These are phyloP conservation scores for Xanthia togata DNA, from an alignment of 2,888 invertebrate genomes.

Conservation along the genomic window DNA sequence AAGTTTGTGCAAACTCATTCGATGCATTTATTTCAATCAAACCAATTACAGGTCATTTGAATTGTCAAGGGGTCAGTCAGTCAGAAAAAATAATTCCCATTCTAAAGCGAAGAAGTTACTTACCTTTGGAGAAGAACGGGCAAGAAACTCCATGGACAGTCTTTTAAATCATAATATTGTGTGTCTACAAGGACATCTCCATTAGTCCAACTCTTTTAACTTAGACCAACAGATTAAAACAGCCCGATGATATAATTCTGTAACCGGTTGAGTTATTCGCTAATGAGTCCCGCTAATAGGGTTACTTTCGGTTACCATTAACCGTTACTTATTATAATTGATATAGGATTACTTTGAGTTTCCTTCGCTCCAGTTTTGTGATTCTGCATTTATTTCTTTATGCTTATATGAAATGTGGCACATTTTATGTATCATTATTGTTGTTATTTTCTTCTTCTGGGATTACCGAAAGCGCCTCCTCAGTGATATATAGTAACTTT, in stretches of 20 bases:
- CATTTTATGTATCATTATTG: neutral
- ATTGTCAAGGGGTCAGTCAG: neutral
- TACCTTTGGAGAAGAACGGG: too few species aligned
- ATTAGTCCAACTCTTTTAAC: constrained; percentile 38
- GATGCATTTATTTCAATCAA: neutral
- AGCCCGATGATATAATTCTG: constrained; percentile 80
- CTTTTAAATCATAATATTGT: too few species aligned
- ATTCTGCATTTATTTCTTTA: constrained; percentile 27
- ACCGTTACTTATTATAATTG: constrained; percentile 75
- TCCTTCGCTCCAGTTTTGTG: constrained; percentile 36
- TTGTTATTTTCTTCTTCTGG: neutral
- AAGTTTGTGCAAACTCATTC: neutral
- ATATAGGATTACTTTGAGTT: constrained; percentile 56
- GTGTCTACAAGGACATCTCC: too few species aligned
- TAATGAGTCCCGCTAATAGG: constrained; percentile 80
- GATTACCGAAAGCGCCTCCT: neutral
- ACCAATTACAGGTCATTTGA: neutral
- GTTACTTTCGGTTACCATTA: constrained; percentile 79
- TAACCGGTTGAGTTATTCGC: constrained; percentile 82
- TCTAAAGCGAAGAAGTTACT: too few species aligned
- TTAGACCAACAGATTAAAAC: constrained; percentile 61
- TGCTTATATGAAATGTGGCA: neutral
- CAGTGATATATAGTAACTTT: neutral
- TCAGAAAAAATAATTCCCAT: neutral
- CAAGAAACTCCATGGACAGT: too few species aligned